phyloP scores from a whole-genome alignment of 2,888 invertebrate species.

The Pandemis heparana region DNA sequence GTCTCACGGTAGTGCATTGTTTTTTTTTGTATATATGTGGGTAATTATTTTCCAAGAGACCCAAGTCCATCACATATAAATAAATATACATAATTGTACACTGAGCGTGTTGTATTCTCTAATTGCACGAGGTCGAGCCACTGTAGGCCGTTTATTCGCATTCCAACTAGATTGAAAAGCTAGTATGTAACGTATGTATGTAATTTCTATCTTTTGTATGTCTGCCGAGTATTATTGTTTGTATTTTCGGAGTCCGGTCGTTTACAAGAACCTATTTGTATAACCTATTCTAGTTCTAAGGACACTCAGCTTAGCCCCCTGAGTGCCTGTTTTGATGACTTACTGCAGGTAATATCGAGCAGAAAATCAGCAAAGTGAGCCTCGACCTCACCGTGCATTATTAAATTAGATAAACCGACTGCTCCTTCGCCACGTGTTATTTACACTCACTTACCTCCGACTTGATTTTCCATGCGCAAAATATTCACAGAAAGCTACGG shows the following conservation, averaged over 20 bases:
- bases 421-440: constrained; percentile 6
- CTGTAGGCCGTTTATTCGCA: not conserved
- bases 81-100: too few species aligned
- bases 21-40: too few species aligned
- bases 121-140: not conserved
- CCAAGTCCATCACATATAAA: too few species aligned
- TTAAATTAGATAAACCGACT: constrained; percentile 24
- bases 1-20: too few species aligned
- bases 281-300: not conserved
- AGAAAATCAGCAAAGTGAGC: not conserved
- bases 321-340: not conserved
- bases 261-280: not conserved
- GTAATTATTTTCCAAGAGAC: too few species aligned
- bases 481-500: constrained; percentile 35
- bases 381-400: not conserved
- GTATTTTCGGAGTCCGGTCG: not conserved
- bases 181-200: not conserved
- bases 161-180: not conserved
- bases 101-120: not conserved
- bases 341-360: not conserved
- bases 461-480: constrained; percentile 24
- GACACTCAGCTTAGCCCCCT: not conserved
- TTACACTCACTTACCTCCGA: constrained; percentile 11
- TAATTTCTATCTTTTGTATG: not conserved
- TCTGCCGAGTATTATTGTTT: not conserved